A percentile compares a stretch with the other conserved stretches of the same genome.
Conservation (phyloP, 2,888 invertebrate species). For the Artemia sinica region DNA sequence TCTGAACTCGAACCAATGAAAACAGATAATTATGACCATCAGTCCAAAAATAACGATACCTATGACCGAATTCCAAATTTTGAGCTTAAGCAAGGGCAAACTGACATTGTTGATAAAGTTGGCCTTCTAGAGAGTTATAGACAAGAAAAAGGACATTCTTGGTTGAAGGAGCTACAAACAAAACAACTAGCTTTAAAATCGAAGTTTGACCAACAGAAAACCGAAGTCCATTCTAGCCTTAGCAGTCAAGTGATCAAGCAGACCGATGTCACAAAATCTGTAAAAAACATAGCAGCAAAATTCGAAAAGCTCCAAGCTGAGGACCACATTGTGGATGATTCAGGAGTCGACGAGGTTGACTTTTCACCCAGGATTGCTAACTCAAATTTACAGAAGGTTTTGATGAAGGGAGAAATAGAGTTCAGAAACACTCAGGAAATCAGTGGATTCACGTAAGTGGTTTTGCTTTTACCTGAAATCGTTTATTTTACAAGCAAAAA, state of each 20-base stretch:
- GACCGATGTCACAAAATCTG: constrained; percentile 33
- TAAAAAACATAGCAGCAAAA: constrained; percentile 61
- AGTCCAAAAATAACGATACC: constrained; percentile 33
- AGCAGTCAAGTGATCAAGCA: neutral
- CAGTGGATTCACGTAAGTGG: constrained; percentile 1
- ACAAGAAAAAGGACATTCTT: constrained; percentile 40
- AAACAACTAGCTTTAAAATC: constrained; percentile 42
- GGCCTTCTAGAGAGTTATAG: neutral
- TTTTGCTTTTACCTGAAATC: too few species aligned
- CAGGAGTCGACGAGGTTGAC: constrained; percentile 25
- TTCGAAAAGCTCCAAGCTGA: constrained; percentile 41
- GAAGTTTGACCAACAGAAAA: constrained; percentile 33
- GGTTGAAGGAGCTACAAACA: constrained; percentile 60
- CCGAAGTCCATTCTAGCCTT: neutral
- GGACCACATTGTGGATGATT: constrained; percentile 12
- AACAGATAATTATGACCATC: constrained; percentile 39
- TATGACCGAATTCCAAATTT: constrained; percentile 34
- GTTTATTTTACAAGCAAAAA: too few species aligned
- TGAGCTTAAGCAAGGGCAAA: constrained; percentile 24
- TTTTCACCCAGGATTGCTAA: constrained; percentile 2
- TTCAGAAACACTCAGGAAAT: constrained; percentile 7
- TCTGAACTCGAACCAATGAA: constrained; percentile 25
- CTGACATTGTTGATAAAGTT: neutral
- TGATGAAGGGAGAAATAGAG: constrained; percentile 12
- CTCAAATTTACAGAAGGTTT: constrained; percentile 7